Evolutionary conservation across 2,888 invertebrate genomes (phyloP).

Genomic region (Pterostichus niger): DNA sequence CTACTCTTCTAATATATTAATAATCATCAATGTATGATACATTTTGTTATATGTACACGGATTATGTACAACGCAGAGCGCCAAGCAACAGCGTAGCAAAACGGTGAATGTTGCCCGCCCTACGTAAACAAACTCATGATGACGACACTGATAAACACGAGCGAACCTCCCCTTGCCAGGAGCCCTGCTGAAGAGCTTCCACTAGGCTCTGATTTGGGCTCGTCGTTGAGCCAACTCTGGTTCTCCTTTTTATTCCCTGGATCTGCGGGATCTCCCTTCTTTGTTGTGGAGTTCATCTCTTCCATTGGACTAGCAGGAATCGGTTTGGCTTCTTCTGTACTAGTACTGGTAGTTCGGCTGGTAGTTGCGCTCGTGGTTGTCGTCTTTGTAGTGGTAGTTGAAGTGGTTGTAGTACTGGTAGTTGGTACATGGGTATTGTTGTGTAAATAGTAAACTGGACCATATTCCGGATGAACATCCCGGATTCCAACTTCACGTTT

Average conservation of each 20-base stretch:
- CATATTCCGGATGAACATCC: slow-evolving; percentile 86
- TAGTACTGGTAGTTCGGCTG: slow-evolving; percentile 78
- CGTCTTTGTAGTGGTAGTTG: slow-evolving; percentile 79
- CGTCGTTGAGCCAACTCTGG: slow-evolving; percentile 72
- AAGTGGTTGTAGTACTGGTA: slow-evolving; percentile 82
- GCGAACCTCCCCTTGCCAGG: slow-evolving; percentile 56
- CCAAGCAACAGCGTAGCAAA: slow-evolving; percentile 43
- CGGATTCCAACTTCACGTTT: slow-evolving; percentile 83
- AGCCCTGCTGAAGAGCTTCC: slow-evolving; percentile 49
- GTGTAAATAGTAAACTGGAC: slow-evolving; percentile 87
- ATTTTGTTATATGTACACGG: slow-evolving; percentile 61
- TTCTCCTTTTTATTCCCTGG: slow-evolving; percentile 76
- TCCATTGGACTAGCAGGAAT: slow-evolving; percentile 75
- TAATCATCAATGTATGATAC: slow-evolving; percentile 56
- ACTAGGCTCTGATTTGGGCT: slow-evolving; percentile 53
- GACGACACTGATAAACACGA: slow-evolving; percentile 37
- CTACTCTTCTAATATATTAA: slow-evolving; percentile 55
- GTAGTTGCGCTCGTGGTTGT: slow-evolving; percentile 83
- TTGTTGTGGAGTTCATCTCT: slow-evolving; percentile 70
- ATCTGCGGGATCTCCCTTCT: slow-evolving; percentile 68
- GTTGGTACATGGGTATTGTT: slow-evolving; percentile 89
- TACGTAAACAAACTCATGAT: slow-evolving; percentile 20
- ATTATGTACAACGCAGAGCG: slow-evolving; percentile 58
- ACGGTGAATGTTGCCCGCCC: slow-evolving; percentile 34
- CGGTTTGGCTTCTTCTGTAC: slow-evolving; percentile 78